Percentiles rank a stretch among this genome's conserved stretches.
Conservation (phyloP, 2,113 vertebrate genomes). For the Aplodontia rufa region DNA sequence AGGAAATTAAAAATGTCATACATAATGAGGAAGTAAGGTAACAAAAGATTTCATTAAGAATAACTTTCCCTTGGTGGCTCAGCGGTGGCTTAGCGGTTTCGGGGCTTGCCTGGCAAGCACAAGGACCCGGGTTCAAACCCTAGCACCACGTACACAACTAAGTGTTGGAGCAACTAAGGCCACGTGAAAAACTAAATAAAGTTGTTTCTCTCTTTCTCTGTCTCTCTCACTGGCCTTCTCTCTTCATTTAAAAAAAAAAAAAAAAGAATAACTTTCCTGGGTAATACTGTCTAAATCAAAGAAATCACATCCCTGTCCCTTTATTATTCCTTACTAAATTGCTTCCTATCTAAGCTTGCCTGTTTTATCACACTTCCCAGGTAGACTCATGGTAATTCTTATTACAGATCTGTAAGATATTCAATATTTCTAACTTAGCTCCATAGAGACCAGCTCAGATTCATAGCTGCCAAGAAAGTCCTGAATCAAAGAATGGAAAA, state of each 20-base stretch:
- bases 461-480: background rate
- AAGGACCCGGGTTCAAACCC: too few relatives aligned
- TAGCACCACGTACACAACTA: too few relatives aligned
- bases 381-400: background rate
- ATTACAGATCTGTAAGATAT: slow-evolving; percentile 15
- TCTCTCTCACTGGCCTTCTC: too few relatives aligned
- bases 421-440: background rate
- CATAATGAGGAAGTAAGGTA: slow-evolving; percentile 33
- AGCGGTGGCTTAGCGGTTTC: too few relatives aligned
- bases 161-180: too few relatives aligned
- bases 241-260: too few relatives aligned
- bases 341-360: background rate
- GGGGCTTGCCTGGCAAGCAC: too few relatives aligned
- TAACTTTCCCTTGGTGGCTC: too few relatives aligned
- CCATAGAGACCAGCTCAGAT: background rate
- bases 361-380: background rate
- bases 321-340: background rate
- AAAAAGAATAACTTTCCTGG: slow-evolving; percentile 45
- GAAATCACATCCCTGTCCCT: background rate
- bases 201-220: too few relatives aligned
- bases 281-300: slow-evolving; percentile 17
- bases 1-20: slow-evolving; percentile 71
- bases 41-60: slow-evolving; percentile 39
- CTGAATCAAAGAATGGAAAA: background rate
- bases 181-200: too few relatives aligned